These are phyloP conservation scores for Drosophila nebulosa DNA, from an alignment of 1,140 invertebrate species.

Conservation along the genomic window DNA sequence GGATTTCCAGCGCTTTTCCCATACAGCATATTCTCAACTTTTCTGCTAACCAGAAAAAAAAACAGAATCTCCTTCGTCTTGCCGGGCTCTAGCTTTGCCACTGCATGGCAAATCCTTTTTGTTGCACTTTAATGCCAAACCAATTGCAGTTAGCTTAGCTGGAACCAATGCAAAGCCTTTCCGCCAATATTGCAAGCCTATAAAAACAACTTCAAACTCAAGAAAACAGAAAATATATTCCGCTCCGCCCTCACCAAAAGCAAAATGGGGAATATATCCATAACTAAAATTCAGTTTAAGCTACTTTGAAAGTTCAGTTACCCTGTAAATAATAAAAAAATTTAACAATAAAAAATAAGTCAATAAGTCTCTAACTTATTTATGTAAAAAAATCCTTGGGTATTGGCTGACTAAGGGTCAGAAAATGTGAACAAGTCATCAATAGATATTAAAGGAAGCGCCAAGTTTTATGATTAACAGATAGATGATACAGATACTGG, in stretches of 20 bases:
- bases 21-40: slow-evolving; percentile 23
- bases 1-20: slow-evolving; percentile 40
- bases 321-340: background rate
- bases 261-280: slow-evolving; percentile 14
- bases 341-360: too few species aligned
- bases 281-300: slow-evolving; percentile 12
- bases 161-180: slow-evolving; percentile 41
- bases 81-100: slow-evolving; percentile 46
- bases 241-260: slow-evolving; percentile 61
- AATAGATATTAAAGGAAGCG: too few species aligned
- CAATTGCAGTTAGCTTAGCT: slow-evolving; percentile 20
- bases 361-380: too few species aligned
- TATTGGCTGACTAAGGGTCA: too few species aligned
- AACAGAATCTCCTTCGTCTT: background rate
- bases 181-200: slow-evolving; percentile 28
- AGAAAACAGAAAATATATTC: slow-evolving; percentile 51
- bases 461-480: too few species aligned
- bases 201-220: slow-evolving; percentile 20
- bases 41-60: slow-evolving; percentile 20
- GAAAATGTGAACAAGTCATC: too few species aligned
- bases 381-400: too few species aligned
- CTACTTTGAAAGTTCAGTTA: background rate
- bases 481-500: too few species aligned
- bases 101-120: slow-evolving; percentile 75
- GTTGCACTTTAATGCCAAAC: slow-evolving; percentile 64